Evolutionary conservation across 2,888 invertebrate genomes (phyloP).

Genomic region (Archaeoteleia sp.): DNA sequence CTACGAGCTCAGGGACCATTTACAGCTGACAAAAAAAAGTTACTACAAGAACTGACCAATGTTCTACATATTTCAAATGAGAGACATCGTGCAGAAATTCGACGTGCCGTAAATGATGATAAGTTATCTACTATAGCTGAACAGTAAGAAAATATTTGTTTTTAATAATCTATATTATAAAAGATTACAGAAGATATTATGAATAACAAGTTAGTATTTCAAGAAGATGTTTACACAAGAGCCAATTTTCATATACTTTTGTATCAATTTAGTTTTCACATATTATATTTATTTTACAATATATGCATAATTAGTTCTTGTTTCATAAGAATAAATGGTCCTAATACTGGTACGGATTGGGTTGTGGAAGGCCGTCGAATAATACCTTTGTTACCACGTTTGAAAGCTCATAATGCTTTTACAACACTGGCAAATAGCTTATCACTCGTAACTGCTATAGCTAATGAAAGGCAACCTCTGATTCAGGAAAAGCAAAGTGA

Average conservation of each 20-base stretch:
- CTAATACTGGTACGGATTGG: constrained; percentile 83
- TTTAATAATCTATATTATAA: neutral
- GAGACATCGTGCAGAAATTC: constrained; percentile 92
- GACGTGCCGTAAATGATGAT: constrained; percentile 94
- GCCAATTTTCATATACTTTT: neutral
- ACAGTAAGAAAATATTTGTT: constrained; percentile 78
- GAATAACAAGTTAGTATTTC: too few species aligned
- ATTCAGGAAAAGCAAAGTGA: constrained; percentile 74
- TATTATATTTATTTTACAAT: neutral
- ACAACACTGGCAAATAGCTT: constrained; percentile 89
- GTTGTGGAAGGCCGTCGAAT: constrained; percentile 89
- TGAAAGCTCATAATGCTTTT: constrained; percentile 90
- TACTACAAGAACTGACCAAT: constrained; percentile 88
- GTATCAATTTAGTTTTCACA: constrained; percentile 1
- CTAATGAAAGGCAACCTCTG: constrained; percentile 79
- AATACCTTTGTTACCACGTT: constrained; percentile 88
- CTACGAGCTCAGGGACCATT: constrained; percentile 94
- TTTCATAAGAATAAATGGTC: constrained; percentile 75
- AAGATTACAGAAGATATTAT: constrained; percentile 1
- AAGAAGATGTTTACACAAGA: too few species aligned
- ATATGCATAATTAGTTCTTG: too few species aligned
- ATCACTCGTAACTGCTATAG: constrained; percentile 80
- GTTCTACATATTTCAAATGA: constrained; percentile 91
- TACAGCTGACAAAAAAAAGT: constrained; percentile 87
- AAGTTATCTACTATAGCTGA: constrained; percentile 91